Evolutionary conservation across 2,888 invertebrate genomes (phyloP), one percentile per base, ranked within the genome.

Genomic region (Tanaodytes sp.): DNA sequence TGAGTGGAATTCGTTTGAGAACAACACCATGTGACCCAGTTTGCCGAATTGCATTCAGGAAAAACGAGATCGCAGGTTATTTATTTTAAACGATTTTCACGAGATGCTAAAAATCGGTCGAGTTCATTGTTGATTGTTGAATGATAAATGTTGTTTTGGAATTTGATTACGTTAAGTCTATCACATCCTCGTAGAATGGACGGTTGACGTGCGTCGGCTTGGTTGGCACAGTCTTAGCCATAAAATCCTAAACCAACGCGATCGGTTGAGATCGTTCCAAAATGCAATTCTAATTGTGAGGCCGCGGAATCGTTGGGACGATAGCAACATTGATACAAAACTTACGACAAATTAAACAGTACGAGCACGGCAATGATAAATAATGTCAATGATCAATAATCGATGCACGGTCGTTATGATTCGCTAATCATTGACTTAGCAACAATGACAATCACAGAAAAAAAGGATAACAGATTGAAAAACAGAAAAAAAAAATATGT

Each of bases 301-400:
- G 67, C 68, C 64, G 58, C 75, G 73, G 69, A 76, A 72, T 76
- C 72, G 75, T 77, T 72, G 73, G 76, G 75, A 79, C 76, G 79
- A 77, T 76, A 75, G 79, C 79, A 79, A 80, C 79, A 80, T 72
- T 76, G 71, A 79, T 67, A 75, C 75, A 77, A 77, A 77, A 79
- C 73, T 77, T 78, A 73, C 79, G 77, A 80, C 75, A 78, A 79
- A 75, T 79, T 78, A 81, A 78, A 80, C 80, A 81, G 77, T 79
- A 82, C 80, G 80, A 82, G 79, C 80, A 82, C 80, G 82, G 75
- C 79, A 81, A 79, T 77, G 72, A 69, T 68, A 74, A 73, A 70
- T 72, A 70, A 64, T 67, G 64, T 63, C 73, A 75, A 76, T 74
- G 74, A 77, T 76, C 71, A 75, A 75, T 74, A 73, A 71, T 71